Evolutionary conservation across 1,140 invertebrate species (phyloP).

Genomic region (Aphidius gifuensis): DNA sequence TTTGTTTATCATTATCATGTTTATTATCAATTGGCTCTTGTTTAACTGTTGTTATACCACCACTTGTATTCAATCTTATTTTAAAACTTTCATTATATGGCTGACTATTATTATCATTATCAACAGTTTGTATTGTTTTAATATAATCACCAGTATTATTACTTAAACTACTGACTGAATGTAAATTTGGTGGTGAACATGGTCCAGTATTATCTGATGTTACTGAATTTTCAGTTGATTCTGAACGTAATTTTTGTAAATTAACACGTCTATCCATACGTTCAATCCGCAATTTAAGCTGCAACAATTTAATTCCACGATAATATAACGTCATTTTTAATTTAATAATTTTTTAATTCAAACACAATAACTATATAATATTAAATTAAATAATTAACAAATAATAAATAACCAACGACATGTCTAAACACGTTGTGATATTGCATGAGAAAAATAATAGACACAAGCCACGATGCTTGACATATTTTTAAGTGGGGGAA

Average conservation of each 20-base stretch:
- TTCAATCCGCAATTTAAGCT: constrained; percentile 59
- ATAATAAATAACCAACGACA: too few species aligned
- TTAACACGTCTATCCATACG: constrained; percentile 58
- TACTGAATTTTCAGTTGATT: constrained; percentile 44
- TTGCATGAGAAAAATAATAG: too few species aligned
- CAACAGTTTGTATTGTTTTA: constrained; percentile 32
- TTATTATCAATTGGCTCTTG: constrained; percentile 39
- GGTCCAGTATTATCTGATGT: constrained; percentile 39
- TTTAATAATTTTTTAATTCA: not conserved
- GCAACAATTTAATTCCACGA: constrained; percentile 36
- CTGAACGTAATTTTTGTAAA: constrained; percentile 48
- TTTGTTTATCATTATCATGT: constrained; percentile 41
- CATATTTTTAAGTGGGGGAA: too few species aligned
- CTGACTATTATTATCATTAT: constrained; percentile 40
- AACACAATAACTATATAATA: too few species aligned
- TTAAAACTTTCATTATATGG: constrained; percentile 51
- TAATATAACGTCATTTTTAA: constrained; percentile 13
- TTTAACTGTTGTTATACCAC: constrained; percentile 50
- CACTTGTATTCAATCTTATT: constrained; percentile 50
- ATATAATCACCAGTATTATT: constrained; percentile 32
- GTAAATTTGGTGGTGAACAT: constrained; percentile 44
- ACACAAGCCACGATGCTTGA: too few species aligned
- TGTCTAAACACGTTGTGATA: too few species aligned
- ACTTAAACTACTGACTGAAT: constrained; percentile 33
- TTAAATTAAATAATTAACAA: too few species aligned